phyloP scores from a whole-genome alignment of 2,888 invertebrate species.

The Druceiella hillmani region DNA sequence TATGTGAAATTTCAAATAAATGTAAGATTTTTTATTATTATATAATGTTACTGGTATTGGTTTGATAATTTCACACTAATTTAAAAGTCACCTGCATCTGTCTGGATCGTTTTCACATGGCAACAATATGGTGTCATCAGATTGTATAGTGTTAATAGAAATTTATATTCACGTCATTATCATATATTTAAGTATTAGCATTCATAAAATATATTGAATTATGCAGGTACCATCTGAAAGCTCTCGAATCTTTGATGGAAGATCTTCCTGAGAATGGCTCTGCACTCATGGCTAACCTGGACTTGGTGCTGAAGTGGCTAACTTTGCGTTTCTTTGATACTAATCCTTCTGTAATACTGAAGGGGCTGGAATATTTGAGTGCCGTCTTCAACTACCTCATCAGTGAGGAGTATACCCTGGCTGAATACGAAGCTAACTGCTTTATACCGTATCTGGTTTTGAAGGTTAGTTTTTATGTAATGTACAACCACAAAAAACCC shows the following conservation, averaged over 20 bases:
- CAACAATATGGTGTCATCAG: too few relatives aligned
- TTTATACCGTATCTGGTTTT: conserved; percentile 93
- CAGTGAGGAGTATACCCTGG: conserved; percentile 76
- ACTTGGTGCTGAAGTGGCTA: conserved; percentile 94
- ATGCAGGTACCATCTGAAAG: conserved; percentile 87
- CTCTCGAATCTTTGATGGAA: conserved; percentile 84
- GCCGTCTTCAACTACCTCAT: conserved; percentile 76
- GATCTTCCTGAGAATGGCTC: conserved; percentile 73
- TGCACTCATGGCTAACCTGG: conserved; percentile 84
- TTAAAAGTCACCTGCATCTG: too few relatives aligned
- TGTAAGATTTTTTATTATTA: too few relatives aligned
- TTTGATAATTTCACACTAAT: too few relatives aligned
- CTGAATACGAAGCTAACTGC: conserved; percentile 85
- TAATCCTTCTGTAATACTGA: conserved; percentile 93
- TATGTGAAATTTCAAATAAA: too few relatives aligned
- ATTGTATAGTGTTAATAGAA: too few relatives aligned
- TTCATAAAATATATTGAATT: too few relatives aligned
- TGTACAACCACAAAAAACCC: too few relatives aligned
- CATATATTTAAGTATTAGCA: too few relatives aligned
- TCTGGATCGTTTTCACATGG: too few relatives aligned
- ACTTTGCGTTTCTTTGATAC: conserved; percentile 97
- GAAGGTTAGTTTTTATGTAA: conserved; percentile 78
- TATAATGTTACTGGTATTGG: too few relatives aligned
- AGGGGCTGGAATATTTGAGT: conserved; percentile 89
- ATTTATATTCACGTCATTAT: too few relatives aligned